Base-by-base conservation (phyloP, 2,888 invertebrate species). In the Calliopum simillimum region DNA sequence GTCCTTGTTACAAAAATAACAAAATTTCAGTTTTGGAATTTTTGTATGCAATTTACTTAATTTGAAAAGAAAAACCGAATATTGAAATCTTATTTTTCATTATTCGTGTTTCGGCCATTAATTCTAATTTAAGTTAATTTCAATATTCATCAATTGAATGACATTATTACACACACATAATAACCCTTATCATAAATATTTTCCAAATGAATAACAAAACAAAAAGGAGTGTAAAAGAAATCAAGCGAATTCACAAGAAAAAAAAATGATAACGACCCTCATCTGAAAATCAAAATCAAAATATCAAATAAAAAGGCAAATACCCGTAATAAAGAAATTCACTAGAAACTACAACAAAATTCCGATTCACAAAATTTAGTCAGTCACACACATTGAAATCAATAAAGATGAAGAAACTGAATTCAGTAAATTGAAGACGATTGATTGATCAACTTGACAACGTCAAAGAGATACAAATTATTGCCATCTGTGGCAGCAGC, bases 391-490 rank as follows among this genome's bases (percentile, higher is more conserved):
- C 23, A 33, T 33, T 33, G 33, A 33, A 33, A 33, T 58, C 56
- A 58, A 58, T 58, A 25, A 58, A 58, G 56, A 33, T 33, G 23
- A 33, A 58, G 33, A 33, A 33, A 8, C 8, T 33, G 33, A 58
- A 58, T 58, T 58, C 25, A 58, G 25, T 33, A 44, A 61, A 61
- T 61, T 61, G 46, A 21, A 46, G 46, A 61, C 61, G 61, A 61
- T 61, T 44, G 61, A 61, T 61, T 61, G 61, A 61, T 44, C 61
- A 61, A 61, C 46, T 61, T 21, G 61, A 46, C 61, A 33, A 33
- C 46, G 61, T 46, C 61, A 61, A 61, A 61, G 61, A 46, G 23
- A 61, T 46, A 46, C 19, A 61, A 61, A 61, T 25, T 46, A n/a
- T 46, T 58, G 33, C 53, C 53, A 53, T 53, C 53, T 53, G 53